Base-by-base conservation (phyloP, 2,888 invertebrate genomes). In the Netelia inedita region DNA sequence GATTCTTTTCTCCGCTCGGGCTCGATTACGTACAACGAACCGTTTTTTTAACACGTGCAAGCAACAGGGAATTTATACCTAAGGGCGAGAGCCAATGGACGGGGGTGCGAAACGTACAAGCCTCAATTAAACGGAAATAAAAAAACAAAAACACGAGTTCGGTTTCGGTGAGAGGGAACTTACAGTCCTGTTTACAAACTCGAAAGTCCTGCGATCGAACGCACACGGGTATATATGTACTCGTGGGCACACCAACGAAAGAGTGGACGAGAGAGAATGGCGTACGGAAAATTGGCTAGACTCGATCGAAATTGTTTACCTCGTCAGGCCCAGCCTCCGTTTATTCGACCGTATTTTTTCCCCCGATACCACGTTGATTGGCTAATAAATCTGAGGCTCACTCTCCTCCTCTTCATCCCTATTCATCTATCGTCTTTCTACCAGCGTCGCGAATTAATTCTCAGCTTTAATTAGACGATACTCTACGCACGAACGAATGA, bases 111-210 rank as follows among this genome's bases (percentile, higher is more conserved):
- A 73, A 59, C n/a, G 28, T 14, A 8, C 69, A 57, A 50, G 5
- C 23, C 9, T 76, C 61, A 63, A 69, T 76, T 63, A 43, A 69
- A 10, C 14, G 61, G 63, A 61, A n/a, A 46, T 50, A 43, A n/a
- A 35, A 55, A 1, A 3, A 19, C 23, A 59, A 43, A 21, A 35
- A 35, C 1, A 3, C 35, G 19, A 46, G 46, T 46, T 14, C 35
- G 35, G 6, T 35, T 46, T 11, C 46, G 14, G 46, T 8, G 46
- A 14, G 10, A 46, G 14, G 14, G 14, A 46, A 46, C 14, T 46
- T 46, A 91, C 89, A 89, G 89, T 85, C 88, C 87, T 92, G 91
- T 91, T 91, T 92, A 91, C 91, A 46, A 10, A 89, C 85, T 43
- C 8, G 16, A 28, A 35, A n/a, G 28, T 21, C 61, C 41, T 65